phyloP scores from a whole-genome alignment of 1,140 invertebrate species.

The Trachymyrmex cornetzi region DNA sequence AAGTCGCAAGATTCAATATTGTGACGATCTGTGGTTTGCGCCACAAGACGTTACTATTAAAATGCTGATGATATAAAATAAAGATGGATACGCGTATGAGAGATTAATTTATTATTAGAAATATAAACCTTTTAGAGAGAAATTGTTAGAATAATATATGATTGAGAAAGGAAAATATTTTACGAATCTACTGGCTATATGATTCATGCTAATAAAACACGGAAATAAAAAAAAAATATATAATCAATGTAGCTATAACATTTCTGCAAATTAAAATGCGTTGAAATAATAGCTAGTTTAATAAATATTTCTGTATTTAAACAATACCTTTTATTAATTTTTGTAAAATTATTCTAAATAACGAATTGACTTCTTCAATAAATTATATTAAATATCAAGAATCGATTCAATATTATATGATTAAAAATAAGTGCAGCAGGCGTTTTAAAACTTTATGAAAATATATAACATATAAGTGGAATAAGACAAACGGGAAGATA shows the following conservation, averaged over 20 bases:
- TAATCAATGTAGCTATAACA: not conserved
- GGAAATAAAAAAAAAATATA: not conserved
- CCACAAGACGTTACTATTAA: slow-evolving; percentile 8
- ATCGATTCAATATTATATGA: not conserved
- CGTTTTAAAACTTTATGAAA: not conserved
- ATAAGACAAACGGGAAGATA: not conserved
- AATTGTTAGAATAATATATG: not conserved
- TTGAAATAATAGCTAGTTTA: not conserved
- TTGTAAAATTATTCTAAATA: not conserved
- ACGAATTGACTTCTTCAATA: not conserved
- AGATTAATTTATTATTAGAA: slow-evolving; percentile 10
- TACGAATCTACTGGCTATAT: not conserved
- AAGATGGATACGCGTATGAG: not conserved
- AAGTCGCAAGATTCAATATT: slow-evolving; percentile 36
- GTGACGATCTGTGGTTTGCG: slow-evolving; percentile 52
- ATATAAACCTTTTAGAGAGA: not conserved
- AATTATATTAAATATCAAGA: slow-evolving; percentile 3
- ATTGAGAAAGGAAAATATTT: not conserved
- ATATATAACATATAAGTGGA: not conserved
- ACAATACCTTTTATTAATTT: slow-evolving; percentile 14
- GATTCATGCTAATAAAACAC: not conserved
- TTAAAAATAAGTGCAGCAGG: not conserved
- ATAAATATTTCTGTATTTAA: not conserved
- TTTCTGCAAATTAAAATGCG: not conserved
- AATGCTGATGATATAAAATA: not conserved